Percentiles rank a stretch among this genome's conserved stretches.
Evolutionary conservation across 2,888 invertebrate genomes (phyloP).

Genomic region (Congeria kusceri): DNA sequence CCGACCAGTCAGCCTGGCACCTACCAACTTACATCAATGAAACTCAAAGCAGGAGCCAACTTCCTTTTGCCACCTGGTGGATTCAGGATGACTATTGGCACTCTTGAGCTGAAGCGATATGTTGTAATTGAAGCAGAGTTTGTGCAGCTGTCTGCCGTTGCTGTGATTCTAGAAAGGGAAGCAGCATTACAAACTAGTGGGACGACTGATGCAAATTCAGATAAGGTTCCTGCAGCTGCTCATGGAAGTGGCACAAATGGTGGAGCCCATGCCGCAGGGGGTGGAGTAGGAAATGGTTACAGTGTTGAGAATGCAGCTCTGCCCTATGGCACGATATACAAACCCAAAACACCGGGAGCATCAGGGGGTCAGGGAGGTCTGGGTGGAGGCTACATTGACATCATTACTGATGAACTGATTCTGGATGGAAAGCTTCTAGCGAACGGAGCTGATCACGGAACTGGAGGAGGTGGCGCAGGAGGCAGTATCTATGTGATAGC

Average conservation of each 20-base stretch:
- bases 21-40: constrained; percentile 64
- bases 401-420: constrained; percentile 61
- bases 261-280: constrained; percentile 71
- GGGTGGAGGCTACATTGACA: constrained; percentile 72
- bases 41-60: constrained; percentile 68
- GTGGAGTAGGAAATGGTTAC: constrained; percentile 66
- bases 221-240: constrained; percentile 44
- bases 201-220: constrained; percentile 30
- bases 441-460: constrained; percentile 58
- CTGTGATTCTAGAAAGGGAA: constrained; percentile 70
- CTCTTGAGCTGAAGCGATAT: constrained; percentile 73
- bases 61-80: constrained; percentile 64
- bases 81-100: constrained; percentile 63
- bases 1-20: constrained; percentile 63
- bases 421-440: constrained; percentile 75
- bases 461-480: constrained; percentile 74
- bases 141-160: constrained; percentile 67
- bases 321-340: constrained; percentile 74
- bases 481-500: constrained; percentile 72
- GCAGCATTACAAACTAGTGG: constrained; percentile 70
- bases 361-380: constrained; percentile 66
- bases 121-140: constrained; percentile 67
- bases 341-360: constrained; percentile 63
- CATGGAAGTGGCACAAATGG: constrained; percentile 65
- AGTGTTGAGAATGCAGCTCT: constrained; percentile 50